phyloP scores from a whole-genome alignment of 2,888 invertebrate species.

The Ctenicera cuprea region DNA sequence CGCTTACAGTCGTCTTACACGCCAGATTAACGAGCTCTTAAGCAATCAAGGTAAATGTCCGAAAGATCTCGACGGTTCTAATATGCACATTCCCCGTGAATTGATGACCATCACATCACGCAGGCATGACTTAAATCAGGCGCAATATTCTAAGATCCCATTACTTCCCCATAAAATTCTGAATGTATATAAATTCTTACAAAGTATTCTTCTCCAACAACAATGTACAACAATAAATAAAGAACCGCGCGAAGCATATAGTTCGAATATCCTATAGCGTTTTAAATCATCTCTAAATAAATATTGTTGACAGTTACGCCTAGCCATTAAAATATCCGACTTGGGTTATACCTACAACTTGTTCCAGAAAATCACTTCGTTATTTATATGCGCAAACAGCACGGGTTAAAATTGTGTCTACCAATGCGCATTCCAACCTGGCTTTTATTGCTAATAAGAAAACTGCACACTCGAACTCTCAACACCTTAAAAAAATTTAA shows the following conservation, averaged over 20 bases:
- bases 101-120: conserved; percentile 16
- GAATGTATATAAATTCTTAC: conserved; percentile 42
- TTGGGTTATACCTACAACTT: conserved; percentile 66
- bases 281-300: conserved; percentile 72
- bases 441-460: conserved; percentile 41
- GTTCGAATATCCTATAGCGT: conserved; percentile 51
- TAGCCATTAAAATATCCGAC: conserved; percentile 66
- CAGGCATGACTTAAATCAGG: conserved; percentile 32
- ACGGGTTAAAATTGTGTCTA: conserved; percentile 25
- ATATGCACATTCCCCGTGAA: conserved; percentile 29
- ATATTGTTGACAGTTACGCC: conserved; percentile 71
- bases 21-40: conserved; percentile 26
- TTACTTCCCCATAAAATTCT: conserved; percentile 43
- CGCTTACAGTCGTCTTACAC: conserved; percentile 30
- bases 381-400: conserved; percentile 64
- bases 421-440: conserved; percentile 27
- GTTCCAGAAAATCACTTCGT: conserved; percentile 67
- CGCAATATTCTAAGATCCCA: conserved; percentile 34
- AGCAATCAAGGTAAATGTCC: conserved; percentile 35
- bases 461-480: conserved; percentile 6
- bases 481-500: background rate
- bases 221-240: conserved; percentile 48
- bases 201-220: conserved; percentile 46
- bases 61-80: conserved; percentile 25
- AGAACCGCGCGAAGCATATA: conserved; percentile 44